Base-by-base conservation (phyloP, 2,888 invertebrate genomes). In the Xestobium rufovillosum region DNA sequence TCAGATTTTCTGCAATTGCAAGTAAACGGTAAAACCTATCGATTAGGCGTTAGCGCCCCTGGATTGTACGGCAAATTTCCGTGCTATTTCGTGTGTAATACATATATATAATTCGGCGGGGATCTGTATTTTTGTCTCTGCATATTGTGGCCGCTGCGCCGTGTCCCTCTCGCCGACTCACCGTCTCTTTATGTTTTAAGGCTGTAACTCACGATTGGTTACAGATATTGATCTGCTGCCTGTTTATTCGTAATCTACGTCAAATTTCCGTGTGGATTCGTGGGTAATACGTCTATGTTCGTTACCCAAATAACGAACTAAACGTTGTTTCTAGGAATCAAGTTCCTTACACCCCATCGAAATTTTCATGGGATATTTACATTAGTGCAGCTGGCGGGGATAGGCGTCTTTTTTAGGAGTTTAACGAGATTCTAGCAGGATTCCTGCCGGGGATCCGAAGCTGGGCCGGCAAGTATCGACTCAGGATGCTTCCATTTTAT, bases 11-110 rank as follows among this genome's bases (percentile, higher is more conserved):
- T n/a, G n/a, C n/a, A n/a, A n/a, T n/a, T 34, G 17, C 42, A 31
- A 28, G 36, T 30, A 45, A 47, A 45, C 40, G 46, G 46, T 48
- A 42, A 46, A 40, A 42, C 47, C 25, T 50, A 55, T 53, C 49
- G 51, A 55, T 53, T 52, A 36, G 41, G 36, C 39, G 47, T 43
- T 41, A 42, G 41, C 45, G 48, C 41, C 48, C 40, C 59, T 50
- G 60, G 43, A 57, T 57, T 62, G 49, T 52, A 53, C 56, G 53
- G 59, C 48, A 60, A 63, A 67, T 65, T 63, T 59, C 59, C 58
- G 57, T 59, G 59, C 55, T 56, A 60, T 57, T 49, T 57, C 46
- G 55, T 62, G 61, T 57, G 56, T 58, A 51, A 60, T 62, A 63
- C 61, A 56, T 53, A n/a, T n/a, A 49, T 45, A 47, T 48, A 51